Conservation (phyloP, 1,140 invertebrate genomes). For the Zaprionus kolodkinae region DNA sequence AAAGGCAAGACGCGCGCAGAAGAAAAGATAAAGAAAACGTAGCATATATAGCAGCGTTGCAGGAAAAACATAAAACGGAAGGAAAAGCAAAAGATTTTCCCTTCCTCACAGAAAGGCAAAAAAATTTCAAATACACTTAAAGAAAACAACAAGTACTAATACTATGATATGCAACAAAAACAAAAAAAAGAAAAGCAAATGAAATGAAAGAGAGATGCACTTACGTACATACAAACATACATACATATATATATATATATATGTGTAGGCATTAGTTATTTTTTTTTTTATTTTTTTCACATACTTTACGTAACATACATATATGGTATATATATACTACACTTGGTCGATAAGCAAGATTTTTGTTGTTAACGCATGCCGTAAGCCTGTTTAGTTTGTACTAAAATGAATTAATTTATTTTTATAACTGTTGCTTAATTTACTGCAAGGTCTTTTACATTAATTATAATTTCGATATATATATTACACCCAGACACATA, state of each 20-base stretch:
- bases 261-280: conserved; percentile 33
- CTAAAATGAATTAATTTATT: conserved; percentile 74
- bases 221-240: conserved; percentile 42
- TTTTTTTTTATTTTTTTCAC: background rate
- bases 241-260: conserved; percentile 20
- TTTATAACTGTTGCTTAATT: conserved; percentile 54
- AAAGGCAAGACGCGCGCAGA: background rate
- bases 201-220: conserved; percentile 40
- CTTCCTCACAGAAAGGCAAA: background rate
- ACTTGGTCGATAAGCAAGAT: conserved; percentile 30
- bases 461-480: conserved; percentile 8
- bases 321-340: background rate
- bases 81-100: background rate
- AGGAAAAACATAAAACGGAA: conserved; percentile 1
- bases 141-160: background rate
- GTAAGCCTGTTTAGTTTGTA: conserved; percentile 69
- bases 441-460: conserved; percentile 37
- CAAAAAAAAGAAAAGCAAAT: background rate
- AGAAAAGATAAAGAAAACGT: conserved; percentile 22
- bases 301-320: too few species aligned
- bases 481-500: conserved; percentile 7
- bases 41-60: conserved; percentile 48
- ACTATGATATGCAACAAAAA: background rate
- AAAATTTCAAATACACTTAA: conserved; percentile 14
- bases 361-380: conserved; percentile 46